phyloP scores from a whole-genome alignment of 2,113 vertebrate genomes.

The Vulpes vulpes region DNA sequence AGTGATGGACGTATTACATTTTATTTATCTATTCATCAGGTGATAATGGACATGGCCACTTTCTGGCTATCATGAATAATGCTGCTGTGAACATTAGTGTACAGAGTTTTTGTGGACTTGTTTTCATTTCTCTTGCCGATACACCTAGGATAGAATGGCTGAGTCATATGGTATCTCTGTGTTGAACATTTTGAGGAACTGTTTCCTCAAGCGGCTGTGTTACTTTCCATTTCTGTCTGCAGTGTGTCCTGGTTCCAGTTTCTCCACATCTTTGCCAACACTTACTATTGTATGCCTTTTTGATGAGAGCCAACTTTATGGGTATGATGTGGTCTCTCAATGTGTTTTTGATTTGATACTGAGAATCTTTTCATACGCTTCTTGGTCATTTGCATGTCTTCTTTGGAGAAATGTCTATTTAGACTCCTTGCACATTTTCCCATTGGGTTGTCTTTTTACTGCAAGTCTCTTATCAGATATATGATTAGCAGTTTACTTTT shows the following conservation, averaged over 20 bases:
- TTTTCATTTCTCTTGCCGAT: neutral
- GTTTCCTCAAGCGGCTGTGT: neutral
- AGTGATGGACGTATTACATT: neutral
- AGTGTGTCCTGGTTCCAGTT: neutral
- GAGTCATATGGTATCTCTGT: neutral
- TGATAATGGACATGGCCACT: neutral
- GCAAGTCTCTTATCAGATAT: neutral
- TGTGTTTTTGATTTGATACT: slow-evolving; percentile 19
- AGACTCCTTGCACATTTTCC: neutral
- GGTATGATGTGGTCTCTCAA: neutral
- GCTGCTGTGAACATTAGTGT: neutral
- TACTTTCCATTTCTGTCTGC: neutral
- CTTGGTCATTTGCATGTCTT: neutral
- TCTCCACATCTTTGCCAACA: neutral
- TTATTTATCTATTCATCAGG: neutral
- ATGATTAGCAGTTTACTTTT: slow-evolving; percentile 39
- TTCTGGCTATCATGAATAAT: neutral
- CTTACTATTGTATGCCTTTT: neutral
- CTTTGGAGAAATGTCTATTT: neutral
- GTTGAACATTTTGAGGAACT: neutral
- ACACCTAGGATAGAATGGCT: neutral
- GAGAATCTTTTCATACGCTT: neutral
- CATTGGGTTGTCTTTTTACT: neutral
- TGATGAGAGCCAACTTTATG: neutral
- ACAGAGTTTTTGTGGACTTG: neutral